These are phyloP conservation scores for Plecotus auritus DNA, from an alignment of 2,113 vertebrate genomes.

Conservation along the genomic window DNA sequence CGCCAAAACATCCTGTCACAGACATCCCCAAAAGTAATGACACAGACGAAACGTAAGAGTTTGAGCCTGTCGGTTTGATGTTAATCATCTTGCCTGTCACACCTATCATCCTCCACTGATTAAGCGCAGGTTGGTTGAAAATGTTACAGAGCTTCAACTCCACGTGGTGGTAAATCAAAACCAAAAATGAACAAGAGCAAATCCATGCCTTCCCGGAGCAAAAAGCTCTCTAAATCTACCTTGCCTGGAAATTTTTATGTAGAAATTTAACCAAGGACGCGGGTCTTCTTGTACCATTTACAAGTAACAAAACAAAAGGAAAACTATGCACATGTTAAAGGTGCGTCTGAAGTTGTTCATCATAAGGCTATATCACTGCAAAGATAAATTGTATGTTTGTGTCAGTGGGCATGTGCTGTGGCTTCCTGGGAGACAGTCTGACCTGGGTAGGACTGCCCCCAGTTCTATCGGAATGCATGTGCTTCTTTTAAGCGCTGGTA, in stretches of 20 bases:
- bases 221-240: not conserved
- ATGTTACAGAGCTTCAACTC: not conserved
- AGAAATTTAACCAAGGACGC: not conserved
- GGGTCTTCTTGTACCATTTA: not conserved
- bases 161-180: not conserved
- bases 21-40: not conserved
- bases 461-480: not conserved
- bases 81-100: not conserved
- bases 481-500: not conserved
- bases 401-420: not conserved
- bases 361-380: not conserved
- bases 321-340: not conserved
- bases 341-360: not conserved
- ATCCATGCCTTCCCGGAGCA: not conserved
- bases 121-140: not conserved
- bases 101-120: not conserved
- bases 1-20: not conserved
- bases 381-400: not conserved
- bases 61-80: not conserved
- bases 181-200: not conserved
- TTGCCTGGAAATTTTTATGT: not conserved
- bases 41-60: not conserved
- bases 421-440: not conserved
- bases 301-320: not conserved
- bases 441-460: not conserved